Percentiles rank a stretch among this genome's conserved stretches.
phyloP scores from a whole-genome alignment of 2,797 vertebrate species.

The Galago senegalensis region DNA sequence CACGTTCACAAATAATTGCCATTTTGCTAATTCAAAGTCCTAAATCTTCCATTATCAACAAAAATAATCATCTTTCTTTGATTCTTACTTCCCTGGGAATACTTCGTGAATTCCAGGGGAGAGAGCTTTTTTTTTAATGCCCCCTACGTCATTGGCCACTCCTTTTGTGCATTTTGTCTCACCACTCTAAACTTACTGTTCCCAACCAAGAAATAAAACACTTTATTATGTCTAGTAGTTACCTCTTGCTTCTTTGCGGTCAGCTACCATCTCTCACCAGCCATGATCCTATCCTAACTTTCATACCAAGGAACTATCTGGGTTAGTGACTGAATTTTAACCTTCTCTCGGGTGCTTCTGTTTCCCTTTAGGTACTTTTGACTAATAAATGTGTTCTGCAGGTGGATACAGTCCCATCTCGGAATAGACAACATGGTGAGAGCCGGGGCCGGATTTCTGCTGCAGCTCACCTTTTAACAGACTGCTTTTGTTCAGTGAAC shows the following conservation, averaged over 20 bases:
- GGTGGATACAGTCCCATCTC: neutral
- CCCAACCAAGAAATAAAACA: neutral
- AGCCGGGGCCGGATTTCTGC: neutral
- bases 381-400: neutral
- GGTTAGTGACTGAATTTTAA: neutral
- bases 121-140: too few relatives aligned
- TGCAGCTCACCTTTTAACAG: neutral
- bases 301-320: neutral
- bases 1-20: neutral
- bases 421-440: too few relatives aligned
- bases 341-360: neutral
- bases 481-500: neutral
- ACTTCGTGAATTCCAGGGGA: neutral
- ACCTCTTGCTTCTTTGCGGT: neutral
- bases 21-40: neutral
- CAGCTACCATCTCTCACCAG: neutral
- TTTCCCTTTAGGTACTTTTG: neutral
- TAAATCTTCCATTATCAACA: neutral
- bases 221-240: neutral
- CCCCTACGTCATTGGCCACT: accelerated
- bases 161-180: neutral
- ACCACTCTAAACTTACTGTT: neutral
- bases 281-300: neutral
- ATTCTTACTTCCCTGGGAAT: neutral
- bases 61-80: neutral